Evolutionary conservation across 2,888 invertebrate genomes (phyloP).

Genomic region (Ferdinandea cuprea): DNA sequence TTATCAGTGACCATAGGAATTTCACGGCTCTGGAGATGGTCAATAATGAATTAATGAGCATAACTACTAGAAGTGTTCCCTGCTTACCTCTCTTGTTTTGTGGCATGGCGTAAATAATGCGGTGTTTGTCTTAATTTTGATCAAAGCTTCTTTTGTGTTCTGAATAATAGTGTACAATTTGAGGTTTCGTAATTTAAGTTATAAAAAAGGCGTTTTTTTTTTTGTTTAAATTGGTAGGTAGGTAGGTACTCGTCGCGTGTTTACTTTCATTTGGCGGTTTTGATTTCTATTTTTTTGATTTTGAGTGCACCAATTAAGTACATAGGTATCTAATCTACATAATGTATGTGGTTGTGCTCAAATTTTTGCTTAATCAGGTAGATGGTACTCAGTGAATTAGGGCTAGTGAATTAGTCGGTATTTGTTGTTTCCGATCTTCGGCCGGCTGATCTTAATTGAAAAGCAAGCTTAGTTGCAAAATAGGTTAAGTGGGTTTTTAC

Average conservation of each 20-base stretch:
- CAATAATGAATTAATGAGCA: slow-evolving; percentile 59
- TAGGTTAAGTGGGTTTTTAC: no score
- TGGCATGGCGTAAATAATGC: slow-evolving; percentile 17
- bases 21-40: slow-evolving; percentile 57
- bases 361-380: neutral
- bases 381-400: neutral
- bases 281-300: slow-evolving; percentile 16
- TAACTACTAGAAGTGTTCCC: slow-evolving; percentile 13
- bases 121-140: slow-evolving; percentile 29
- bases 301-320: neutral
- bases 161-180: slow-evolving; percentile 21
- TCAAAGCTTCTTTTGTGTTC: slow-evolving; percentile 12
- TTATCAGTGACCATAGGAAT: slow-evolving; percentile 44
- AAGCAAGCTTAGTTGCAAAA: no score
- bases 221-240: neutral
- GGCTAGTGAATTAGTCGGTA: no score
- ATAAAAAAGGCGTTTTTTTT: neutral
- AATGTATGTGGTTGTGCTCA: no score
- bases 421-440: no score
- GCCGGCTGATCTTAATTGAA: no score
- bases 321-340: no score
- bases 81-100: neutral
- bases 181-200: slow-evolving; percentile 29
- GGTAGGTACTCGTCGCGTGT: neutral
- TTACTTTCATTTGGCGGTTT: slow-evolving; percentile 32